These are phyloP conservation scores for Pherbina coryleti DNA, from an alignment of 2,888 invertebrate species.

Conservation along the genomic window DNA sequence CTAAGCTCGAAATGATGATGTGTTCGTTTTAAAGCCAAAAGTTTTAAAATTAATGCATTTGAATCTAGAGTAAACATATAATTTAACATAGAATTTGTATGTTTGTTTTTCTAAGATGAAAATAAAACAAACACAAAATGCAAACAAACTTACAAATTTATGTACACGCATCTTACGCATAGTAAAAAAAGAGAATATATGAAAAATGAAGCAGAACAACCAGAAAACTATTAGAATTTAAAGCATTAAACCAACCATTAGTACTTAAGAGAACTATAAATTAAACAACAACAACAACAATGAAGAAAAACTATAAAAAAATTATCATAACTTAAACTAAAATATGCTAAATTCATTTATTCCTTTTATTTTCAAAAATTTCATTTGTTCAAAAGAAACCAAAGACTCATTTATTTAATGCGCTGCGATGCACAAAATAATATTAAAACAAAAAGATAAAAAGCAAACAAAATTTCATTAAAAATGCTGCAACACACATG, in stretches of 20 bases:
- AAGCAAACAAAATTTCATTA: conserved; percentile 33
- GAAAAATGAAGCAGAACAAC: conserved; percentile 14
- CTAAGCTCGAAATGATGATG: background rate
- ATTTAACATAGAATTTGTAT: background rate
- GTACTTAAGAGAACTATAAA: conserved; percentile 43
- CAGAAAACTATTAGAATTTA: conserved; percentile 32
- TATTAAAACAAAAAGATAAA: conserved; percentile 43
- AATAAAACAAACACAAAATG: background rate
- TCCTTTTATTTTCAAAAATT: conserved; percentile 45
- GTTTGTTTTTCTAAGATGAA: background rate
- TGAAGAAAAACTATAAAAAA: conserved; percentile 36
- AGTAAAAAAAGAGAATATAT: conserved; percentile 10
- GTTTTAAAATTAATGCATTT: conserved; percentile 6
- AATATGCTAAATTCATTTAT: conserved; percentile 36
- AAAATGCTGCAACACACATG: conserved; percentile 18
- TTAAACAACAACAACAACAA: conserved; percentile 12
- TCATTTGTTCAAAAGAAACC: conserved; percentile 54
- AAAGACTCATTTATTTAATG: conserved; percentile 58
- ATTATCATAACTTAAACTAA: conserved; percentile 34
- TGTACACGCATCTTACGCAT: conserved; percentile 3
- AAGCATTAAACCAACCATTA: conserved; percentile 39
- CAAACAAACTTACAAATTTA: background rate
- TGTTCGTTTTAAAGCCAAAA: conserved; percentile 8
- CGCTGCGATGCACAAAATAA: conserved; percentile 32
- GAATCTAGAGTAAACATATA: background rate